phyloP scores from a whole-genome alignment of 2,888 invertebrate species.

The Xestia ashworthii region DNA sequence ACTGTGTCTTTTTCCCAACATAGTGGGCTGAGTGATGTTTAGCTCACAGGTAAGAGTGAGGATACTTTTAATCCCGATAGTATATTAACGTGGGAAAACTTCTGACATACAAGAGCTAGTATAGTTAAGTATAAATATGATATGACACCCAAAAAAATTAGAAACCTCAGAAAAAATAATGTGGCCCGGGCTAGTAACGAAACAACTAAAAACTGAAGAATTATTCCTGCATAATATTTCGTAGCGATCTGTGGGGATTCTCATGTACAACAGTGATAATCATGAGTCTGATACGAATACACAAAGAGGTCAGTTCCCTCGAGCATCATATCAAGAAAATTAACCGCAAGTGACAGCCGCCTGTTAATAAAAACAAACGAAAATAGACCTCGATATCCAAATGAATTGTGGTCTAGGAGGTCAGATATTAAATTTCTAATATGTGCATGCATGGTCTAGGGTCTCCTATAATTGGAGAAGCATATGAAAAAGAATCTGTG shows the following conservation, averaged over 20 bases:
- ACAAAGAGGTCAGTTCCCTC: slow-evolving; percentile 38
- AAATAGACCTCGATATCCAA: neutral
- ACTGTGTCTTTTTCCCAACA: neutral
- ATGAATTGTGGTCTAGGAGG: neutral
- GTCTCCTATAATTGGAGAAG: neutral
- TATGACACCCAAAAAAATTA: neutral
- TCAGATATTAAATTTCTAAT: slow-evolving; percentile 4
- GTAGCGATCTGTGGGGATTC: slow-evolving; percentile 8
- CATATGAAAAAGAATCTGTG: neutral
- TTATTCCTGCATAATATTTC: slow-evolving; percentile 5
- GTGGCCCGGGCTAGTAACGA: too few species aligned
- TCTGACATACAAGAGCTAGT: neutral
- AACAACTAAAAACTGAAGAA: neutral
- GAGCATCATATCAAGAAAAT: slow-evolving; percentile 23
- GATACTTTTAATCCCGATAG: neutral
- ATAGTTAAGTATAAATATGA: neutral
- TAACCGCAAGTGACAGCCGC: slow-evolving; percentile 3
- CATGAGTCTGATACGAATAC: slow-evolving; percentile 29
- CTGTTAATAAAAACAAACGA: slow-evolving; percentile 10
- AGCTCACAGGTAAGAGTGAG: neutral
- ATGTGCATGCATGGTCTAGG: neutral
- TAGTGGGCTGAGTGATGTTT: neutral
- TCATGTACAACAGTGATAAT: slow-evolving; percentile 10
- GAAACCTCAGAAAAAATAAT: neutral
- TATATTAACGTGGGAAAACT: neutral